Evolutionary conservation across 2,888 invertebrate genomes (phyloP).

Genomic region (Ramazzottius varieornatus): DNA sequence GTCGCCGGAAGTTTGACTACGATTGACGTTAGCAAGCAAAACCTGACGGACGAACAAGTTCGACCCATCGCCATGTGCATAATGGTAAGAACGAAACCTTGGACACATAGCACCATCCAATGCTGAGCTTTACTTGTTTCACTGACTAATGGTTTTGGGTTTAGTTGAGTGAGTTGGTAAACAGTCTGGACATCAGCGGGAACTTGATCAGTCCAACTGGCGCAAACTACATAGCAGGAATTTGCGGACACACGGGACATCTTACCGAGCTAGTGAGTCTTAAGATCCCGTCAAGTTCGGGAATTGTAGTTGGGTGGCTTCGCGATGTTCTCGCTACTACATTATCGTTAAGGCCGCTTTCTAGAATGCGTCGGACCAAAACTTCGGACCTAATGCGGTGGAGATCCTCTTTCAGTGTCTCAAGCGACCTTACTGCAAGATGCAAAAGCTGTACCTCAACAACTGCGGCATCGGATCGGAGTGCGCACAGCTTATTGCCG

Average conservation of each 20-base stretch:
- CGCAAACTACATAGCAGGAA: not conserved
- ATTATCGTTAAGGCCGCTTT: no score
- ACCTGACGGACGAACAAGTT: not conserved
- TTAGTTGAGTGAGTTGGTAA: not conserved
- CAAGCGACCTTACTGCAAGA: not conserved
- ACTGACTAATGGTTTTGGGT: not conserved
- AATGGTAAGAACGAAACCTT: not conserved
- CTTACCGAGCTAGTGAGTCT: not conserved
- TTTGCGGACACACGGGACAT: not conserved
- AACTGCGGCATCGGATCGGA: not conserved
- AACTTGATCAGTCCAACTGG: not conserved
- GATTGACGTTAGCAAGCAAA: not conserved
- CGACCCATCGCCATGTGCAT: not conserved
- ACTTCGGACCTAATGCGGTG: not conserved
- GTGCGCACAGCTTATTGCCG: not conserved
- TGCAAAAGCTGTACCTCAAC: not conserved
- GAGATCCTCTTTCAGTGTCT: not conserved
- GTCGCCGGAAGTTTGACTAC: not conserved
- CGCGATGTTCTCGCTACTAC: no score
- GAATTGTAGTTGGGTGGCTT: not conserved
- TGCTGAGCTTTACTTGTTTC: not conserved
- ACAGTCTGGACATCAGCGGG: not conserved
- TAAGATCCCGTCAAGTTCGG: not conserved
- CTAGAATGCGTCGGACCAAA: not conserved
- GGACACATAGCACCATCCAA: no score